phyloP scores from a whole-genome alignment of 2,113 vertebrate genomes.

The Saguinus midas region DNA sequence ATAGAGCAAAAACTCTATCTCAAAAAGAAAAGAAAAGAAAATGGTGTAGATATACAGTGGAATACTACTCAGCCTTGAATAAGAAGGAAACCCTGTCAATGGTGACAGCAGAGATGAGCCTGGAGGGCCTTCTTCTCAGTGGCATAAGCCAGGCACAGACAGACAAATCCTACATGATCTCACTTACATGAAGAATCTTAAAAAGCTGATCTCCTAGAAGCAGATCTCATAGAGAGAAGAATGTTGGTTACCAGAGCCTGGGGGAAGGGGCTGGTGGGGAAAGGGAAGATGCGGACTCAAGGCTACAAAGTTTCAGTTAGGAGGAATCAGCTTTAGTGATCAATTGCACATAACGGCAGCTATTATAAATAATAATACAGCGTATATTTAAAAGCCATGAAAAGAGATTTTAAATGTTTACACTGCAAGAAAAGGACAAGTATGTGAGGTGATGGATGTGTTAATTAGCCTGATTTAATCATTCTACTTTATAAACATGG shows the following conservation, averaged over 20 bases:
- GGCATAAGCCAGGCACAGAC: neutral
- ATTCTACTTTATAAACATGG: neutral
- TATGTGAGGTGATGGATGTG: neutral
- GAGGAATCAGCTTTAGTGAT: neutral
- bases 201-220: neutral
- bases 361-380: neutral
- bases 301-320: neutral
- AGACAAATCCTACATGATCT: neutral
- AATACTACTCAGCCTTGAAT: neutral
- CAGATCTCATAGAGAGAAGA: neutral
- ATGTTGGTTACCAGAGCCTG: neutral
- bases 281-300: neutral
- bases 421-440: neutral
- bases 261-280: neutral
- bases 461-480: neutral
- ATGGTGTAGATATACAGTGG: neutral
- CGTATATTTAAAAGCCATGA: neutral
- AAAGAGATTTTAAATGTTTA: neutral
- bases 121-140: neutral
- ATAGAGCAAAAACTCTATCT: too few species aligned
- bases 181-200: neutral
- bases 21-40: neutral
- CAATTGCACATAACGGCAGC: neutral
- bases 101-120: neutral
- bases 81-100: neutral